Evolutionary conservation across 2,888 invertebrate species (phyloP).

Genomic region (Drosophila fulvimacula): DNA sequence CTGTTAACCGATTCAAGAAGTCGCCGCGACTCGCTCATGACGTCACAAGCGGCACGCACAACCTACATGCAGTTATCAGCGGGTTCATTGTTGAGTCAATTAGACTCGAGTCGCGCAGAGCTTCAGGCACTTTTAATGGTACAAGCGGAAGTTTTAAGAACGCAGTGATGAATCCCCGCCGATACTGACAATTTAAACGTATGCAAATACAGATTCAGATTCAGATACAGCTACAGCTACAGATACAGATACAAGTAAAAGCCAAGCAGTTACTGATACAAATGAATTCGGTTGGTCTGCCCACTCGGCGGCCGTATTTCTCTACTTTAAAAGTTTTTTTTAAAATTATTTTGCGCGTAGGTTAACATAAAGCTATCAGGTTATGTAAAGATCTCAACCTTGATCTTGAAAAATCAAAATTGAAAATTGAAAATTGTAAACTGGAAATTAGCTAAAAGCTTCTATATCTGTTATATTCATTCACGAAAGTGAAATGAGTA

Average conservation of each 20-base stretch:
- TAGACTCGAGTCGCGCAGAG: not conserved
- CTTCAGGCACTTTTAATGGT: constrained; percentile 21
- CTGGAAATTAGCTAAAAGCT: constrained; percentile 33
- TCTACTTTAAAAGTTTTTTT: constrained; percentile 11
- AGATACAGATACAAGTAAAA: constrained; percentile 9
- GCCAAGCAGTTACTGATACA: constrained; percentile 25
- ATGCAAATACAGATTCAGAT: constrained; percentile 26
- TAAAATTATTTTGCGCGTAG: constrained; percentile 56
- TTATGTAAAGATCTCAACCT: constrained; percentile 65
- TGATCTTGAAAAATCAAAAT: constrained; percentile 69
- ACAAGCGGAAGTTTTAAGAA: constrained; percentile 75
- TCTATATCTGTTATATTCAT: not conserved
- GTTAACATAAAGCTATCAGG: constrained; percentile 53
- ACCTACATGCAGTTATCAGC: constrained; percentile 62
- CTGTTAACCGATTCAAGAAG: constrained; percentile 79
- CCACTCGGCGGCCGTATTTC: constrained; percentile 50
- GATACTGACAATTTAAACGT: constrained; percentile 14
- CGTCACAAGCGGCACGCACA: constrained; percentile 63
- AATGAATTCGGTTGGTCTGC: constrained; percentile 59
- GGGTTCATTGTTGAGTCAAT: not conserved
- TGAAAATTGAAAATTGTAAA: constrained; percentile 10
- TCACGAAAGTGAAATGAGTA: no score
- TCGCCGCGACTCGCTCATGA: constrained; percentile 56
- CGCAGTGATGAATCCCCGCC: constrained; percentile 48
- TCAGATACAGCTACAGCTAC: constrained; percentile 11